Percentiles rank a stretch among this genome's conserved stretches.
These are phyloP conservation scores for Brachionus paranguensis DNA, from an alignment of 1,140 invertebrate genomes.

Conservation along the genomic window DNA sequence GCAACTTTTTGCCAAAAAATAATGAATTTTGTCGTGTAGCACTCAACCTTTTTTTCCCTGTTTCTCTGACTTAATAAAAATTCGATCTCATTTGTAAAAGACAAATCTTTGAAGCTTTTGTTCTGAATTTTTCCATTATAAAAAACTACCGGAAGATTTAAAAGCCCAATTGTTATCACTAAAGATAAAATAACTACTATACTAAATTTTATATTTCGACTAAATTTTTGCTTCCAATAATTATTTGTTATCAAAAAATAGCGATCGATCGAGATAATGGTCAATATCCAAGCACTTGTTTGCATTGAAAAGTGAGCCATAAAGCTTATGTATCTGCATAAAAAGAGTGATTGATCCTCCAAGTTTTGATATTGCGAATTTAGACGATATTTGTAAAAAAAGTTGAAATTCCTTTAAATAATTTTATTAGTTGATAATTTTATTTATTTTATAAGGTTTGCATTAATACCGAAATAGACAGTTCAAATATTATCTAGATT, in stretches of 20 bases:
- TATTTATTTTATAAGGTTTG: too few relatives aligned
- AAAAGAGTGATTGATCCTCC: slow-evolving; percentile 27
- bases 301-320: slow-evolving; percentile 39
- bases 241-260: slow-evolving; percentile 9
- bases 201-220: slow-evolving; percentile 26
- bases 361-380: slow-evolving; percentile 22
- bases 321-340: slow-evolving; percentile 38
- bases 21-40: slow-evolving; percentile 31
- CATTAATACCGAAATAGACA: background rate
- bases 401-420: slow-evolving; percentile 38
- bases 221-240: slow-evolving; percentile 37
- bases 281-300: slow-evolving; percentile 33
- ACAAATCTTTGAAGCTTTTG: background rate
- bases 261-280: slow-evolving; percentile 26
- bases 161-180: background rate
- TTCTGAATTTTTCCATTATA: slow-evolving; percentile 12
- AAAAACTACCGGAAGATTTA: slow-evolving; percentile 12
- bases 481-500: background rate
- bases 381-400: slow-evolving; percentile 39
- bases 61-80: background rate
- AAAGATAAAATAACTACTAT: background rate
- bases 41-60: background rate
- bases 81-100: background rate
- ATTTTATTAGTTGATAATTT: background rate
- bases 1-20: slow-evolving; percentile 30